A percentile compares a stretch with the other conserved stretches of the same genome.
These are phyloP conservation scores for Drosophila orosa DNA, from an alignment of 1,140 invertebrate genomes.

Conservation along the genomic window DNA sequence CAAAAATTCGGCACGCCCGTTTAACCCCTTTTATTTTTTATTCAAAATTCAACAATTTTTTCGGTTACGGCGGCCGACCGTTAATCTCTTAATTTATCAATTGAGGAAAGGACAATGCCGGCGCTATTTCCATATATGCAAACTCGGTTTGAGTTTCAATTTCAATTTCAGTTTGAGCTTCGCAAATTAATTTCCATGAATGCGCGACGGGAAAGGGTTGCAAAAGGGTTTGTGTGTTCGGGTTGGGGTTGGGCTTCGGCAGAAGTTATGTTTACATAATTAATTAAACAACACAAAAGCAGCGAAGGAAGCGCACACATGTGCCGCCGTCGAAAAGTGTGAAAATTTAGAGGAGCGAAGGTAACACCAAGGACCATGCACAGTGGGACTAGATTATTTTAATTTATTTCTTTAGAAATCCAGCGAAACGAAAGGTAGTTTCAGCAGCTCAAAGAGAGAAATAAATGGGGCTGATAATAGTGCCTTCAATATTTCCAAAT, in stretches of 20 bases:
- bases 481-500: background rate
- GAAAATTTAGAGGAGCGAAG: slow-evolving; percentile 24
- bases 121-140: slow-evolving; percentile 21
- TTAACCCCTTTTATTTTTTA: slow-evolving; percentile 59
- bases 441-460: background rate
- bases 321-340: slow-evolving; percentile 38
- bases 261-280: slow-evolving; percentile 83
- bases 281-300: slow-evolving; percentile 81
- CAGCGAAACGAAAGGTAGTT: background rate
- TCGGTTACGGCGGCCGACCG: slow-evolving; percentile 70
- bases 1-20: slow-evolving; percentile 66
- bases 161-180: slow-evolving; percentile 73
- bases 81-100: slow-evolving; percentile 81
- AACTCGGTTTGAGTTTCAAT: slow-evolving; percentile 43
- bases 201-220: slow-evolving; percentile 44
- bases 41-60: slow-evolving; percentile 6
- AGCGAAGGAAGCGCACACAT: slow-evolving; percentile 38
- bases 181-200: slow-evolving; percentile 83
- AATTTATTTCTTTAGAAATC: background rate
- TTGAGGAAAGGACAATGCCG: slow-evolving; percentile 44
- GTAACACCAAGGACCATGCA: slow-evolving; percentile 18
- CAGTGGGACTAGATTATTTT: slow-evolving; percentile 8
- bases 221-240: background rate
- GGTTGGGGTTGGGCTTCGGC: slow-evolving; percentile 50
- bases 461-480: background rate